Evolutionary conservation across 2,113 vertebrate genomes (phyloP).

Genomic region (Isurus oxyrinchus): DNA sequence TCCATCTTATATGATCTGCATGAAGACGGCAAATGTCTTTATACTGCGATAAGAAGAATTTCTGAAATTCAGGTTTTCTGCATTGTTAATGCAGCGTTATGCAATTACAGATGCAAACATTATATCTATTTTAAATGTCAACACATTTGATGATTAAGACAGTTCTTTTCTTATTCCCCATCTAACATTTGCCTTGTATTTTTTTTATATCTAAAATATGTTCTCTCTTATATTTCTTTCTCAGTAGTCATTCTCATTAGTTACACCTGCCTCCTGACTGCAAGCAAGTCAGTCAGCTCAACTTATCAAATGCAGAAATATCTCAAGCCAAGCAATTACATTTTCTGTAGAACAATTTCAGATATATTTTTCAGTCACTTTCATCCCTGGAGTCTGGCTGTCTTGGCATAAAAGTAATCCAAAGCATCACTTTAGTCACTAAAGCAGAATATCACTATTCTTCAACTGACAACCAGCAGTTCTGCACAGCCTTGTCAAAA

Average conservation of each 20-base stretch:
- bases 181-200: background rate
- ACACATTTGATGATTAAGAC: background rate
- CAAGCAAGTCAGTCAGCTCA: slow-evolving; percentile 53
- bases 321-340: slow-evolving; percentile 52
- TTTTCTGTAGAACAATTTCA: slow-evolving; percentile 42
- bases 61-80: background rate
- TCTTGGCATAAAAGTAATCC: slow-evolving; percentile 37
- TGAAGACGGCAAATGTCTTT: too few relatives aligned
- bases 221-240: slow-evolving; percentile 41
- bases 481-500: background rate
- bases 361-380: slow-evolving; percentile 41
- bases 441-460: background rate
- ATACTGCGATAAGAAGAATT: background rate
- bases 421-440: slow-evolving; percentile 1
- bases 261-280: slow-evolving; percentile 52
- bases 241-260: slow-evolving; percentile 49
- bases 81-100: background rate
- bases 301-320: slow-evolving; percentile 56
- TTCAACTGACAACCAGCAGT: background rate
- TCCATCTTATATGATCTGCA: background rate
- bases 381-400: slow-evolving; percentile 42
- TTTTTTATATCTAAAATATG: background rate
- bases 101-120: background rate
- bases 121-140: background rate
- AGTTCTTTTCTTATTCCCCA: too few relatives aligned